phyloP scores from a whole-genome alignment of 2,797 vertebrate species.

The Argya squamiceps region DNA sequence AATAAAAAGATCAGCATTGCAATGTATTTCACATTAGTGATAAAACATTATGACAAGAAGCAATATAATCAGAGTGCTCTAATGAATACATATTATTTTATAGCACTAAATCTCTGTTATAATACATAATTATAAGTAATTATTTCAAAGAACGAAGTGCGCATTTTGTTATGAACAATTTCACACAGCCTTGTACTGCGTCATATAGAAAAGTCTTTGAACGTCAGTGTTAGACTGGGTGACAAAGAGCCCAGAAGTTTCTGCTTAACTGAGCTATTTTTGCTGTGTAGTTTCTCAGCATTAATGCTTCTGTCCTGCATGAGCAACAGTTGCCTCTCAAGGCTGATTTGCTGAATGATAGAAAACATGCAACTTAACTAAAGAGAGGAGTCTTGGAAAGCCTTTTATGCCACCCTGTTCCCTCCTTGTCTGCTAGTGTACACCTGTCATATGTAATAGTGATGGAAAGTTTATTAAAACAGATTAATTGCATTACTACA shows the following conservation, averaged over 20 bases:
- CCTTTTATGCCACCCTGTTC: neutral
- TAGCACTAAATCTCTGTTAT: slow-evolving; percentile 45
- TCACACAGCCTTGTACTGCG: neutral
- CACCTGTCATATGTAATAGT: neutral
- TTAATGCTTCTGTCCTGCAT: neutral
- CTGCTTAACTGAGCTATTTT: neutral
- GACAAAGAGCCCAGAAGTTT: neutral
- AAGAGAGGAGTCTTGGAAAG: neutral
- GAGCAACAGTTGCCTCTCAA: slow-evolving; percentile 34
- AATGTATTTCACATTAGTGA: slow-evolving; percentile 38
- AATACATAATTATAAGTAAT: slow-evolving; percentile 57
- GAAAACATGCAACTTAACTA: neutral
- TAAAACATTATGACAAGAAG: slow-evolving; percentile 49
- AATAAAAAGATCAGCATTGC: slow-evolving; percentile 56
- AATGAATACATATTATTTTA: slow-evolving; percentile 51
- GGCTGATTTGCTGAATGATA: neutral
- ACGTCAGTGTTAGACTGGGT: neutral
- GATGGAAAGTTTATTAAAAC: slow-evolving; percentile 38
- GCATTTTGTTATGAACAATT: neutral
- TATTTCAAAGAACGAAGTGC: slow-evolving; percentile 56
- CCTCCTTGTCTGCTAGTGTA: neutral
- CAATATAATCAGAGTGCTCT: slow-evolving; percentile 42
- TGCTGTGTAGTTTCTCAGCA: neutral
- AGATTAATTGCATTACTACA: neutral
- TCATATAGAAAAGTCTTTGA: slow-evolving; percentile 5